Conservation (phyloP, 2,888 invertebrate species). For the Phyllotreta cruciferae region DNA sequence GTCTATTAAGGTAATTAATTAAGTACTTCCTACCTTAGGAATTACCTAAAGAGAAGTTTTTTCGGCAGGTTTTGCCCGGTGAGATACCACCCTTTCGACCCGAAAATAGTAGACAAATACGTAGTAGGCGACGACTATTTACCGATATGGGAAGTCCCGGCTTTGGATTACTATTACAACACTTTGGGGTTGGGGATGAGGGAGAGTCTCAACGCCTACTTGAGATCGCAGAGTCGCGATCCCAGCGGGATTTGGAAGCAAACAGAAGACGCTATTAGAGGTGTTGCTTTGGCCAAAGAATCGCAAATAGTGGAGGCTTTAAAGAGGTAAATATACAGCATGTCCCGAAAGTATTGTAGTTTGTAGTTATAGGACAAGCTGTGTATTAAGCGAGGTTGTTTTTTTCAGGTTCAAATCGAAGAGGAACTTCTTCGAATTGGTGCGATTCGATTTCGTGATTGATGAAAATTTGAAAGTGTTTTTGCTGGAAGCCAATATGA, state of each 20-base stretch:
- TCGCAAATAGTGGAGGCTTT: slow-evolving; percentile 69
- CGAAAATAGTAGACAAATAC: slow-evolving; percentile 81
- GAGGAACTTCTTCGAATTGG: slow-evolving; percentile 90
- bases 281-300: slow-evolving; percentile 75
- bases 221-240: slow-evolving; percentile 71
- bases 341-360: slow-evolving; percentile 16
- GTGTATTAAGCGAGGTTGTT: neutral
- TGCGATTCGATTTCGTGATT: slow-evolving; percentile 92
- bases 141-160: slow-evolving; percentile 92
- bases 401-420: slow-evolving; percentile 60
- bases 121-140: slow-evolving; percentile 94
- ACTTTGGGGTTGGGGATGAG: slow-evolving; percentile 83
- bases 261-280: slow-evolving; percentile 78
- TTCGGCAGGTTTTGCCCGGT: slow-evolving; percentile 81
- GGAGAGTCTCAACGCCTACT: slow-evolving; percentile 82
- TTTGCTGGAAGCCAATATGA: slow-evolving; percentile 97
- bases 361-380: neutral
- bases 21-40: no score
- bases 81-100: slow-evolving; percentile 90
- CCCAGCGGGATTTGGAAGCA: slow-evolving; percentile 79
- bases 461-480: slow-evolving; percentile 86
- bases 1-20: slow-evolving; percentile 75
- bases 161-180: slow-evolving; percentile 73
- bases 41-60: no score
- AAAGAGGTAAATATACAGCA: slow-evolving; percentile 50